Base-by-base conservation (phyloP, 2,113 vertebrate genomes). In the Micromys minutus region DNA sequence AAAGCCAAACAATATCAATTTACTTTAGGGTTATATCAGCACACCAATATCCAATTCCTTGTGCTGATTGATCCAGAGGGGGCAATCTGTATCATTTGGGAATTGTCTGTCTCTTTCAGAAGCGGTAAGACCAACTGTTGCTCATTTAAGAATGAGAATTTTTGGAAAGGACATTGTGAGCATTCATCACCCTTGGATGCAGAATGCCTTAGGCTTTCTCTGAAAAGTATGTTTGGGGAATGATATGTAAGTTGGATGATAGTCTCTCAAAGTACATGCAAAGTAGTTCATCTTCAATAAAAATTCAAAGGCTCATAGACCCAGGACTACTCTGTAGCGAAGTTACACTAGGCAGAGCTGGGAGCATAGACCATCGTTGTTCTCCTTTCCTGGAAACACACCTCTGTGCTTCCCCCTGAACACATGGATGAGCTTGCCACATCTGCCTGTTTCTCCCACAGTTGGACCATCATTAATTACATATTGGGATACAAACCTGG, bases 151-250 rank as follows among this genome's bases (percentile, higher is more conserved):
- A 65, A 94, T 83, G 90, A 34, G 79, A 93, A 71, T 89, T 79
- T 89, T 21, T 77, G 10, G 31, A 74, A 97, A 93, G 84, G 74
- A 63, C 90, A 77, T 61, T 10, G 16, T 19, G 85, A 71, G 26
- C 31, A 84, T 91, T 72, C n/a, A 65, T 80, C 50, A 76, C 76
- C 29, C 36, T 52, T 34, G 77, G 21, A 75, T 72, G 42, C 17
- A 29, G 72, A 19, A 5, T 36, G 22, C 63, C 83, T 74, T 36
- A 50, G 71, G 59, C 71, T 74, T 74, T 61, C 88, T 94, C 36
- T 65, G 45, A 84, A 90, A 36, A 75, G 39, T 12, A 10, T 75
- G 59, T 91, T 72, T 31, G 39, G 89, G 75, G 36, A 50, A 90
- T 52, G 75, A 29, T 63, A 71, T 77, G 63, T 80, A 57, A 83